phyloP scores from a whole-genome alignment of 1,140 invertebrate genomes.

The Dysdera silvatica region DNA sequence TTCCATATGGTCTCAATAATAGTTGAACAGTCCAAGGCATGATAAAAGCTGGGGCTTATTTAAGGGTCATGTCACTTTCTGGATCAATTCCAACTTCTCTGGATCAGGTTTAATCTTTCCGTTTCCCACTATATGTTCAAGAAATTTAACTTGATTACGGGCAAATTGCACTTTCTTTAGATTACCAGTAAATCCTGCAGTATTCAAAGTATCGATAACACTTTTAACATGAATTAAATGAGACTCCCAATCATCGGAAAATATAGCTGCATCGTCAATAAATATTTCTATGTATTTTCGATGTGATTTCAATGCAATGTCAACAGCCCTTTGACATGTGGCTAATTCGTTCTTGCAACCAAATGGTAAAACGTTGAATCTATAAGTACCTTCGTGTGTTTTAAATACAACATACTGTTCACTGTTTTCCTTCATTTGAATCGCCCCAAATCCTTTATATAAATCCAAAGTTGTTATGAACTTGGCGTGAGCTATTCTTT shows the following conservation, averaged over 20 bases:
- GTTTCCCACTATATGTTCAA: conserved; percentile 40
- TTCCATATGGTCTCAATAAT: not conserved
- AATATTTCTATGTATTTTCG: conserved; percentile 12
- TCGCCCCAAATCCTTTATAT: not conserved
- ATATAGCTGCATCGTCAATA: conserved; percentile 36
- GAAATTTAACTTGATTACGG: conserved; percentile 32
- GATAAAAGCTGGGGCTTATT: conserved; percentile 25
- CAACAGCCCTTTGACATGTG: not conserved
- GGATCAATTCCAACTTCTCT: conserved; percentile 38
- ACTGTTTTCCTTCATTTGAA: not conserved
- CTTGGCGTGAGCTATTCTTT: not conserved
- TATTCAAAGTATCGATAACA: conserved; percentile 30
- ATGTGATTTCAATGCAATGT: not conserved
- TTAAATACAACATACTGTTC: not conserved
- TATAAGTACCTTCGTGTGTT: not conserved
- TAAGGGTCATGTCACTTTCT: conserved; percentile 22
- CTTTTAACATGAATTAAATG: conserved; percentile 11
- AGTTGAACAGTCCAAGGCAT: conserved; percentile 5
- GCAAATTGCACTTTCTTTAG: conserved; percentile 41
- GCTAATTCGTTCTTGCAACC: not conserved
- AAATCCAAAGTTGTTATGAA: not conserved
- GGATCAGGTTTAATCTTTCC: conserved; percentile 40
- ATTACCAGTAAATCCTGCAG: not conserved
- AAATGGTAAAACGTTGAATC: not conserved
- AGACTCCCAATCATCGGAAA: conserved; percentile 16